phyloP scores from a whole-genome alignment of 2,113 vertebrate genomes.

The Polypterus bichir region DNA sequence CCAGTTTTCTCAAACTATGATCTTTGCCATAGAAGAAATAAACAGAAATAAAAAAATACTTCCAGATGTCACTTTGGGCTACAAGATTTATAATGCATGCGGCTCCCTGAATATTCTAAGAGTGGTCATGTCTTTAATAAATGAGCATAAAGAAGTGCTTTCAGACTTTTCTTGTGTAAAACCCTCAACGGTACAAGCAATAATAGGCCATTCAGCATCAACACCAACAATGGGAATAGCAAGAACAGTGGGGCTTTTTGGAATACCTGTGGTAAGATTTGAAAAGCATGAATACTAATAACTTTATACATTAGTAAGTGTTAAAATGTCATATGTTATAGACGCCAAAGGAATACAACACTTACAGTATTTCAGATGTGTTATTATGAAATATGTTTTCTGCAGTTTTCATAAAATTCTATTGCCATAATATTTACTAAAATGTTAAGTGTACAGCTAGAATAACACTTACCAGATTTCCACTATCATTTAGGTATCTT shows the following conservation, averaged over 20 bases:
- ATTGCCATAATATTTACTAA: too few relatives aligned
- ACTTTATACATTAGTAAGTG: too few relatives aligned
- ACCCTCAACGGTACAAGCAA: not conserved
- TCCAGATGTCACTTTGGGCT: not conserved
- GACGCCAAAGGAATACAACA: too few relatives aligned
- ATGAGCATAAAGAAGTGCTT: not conserved
- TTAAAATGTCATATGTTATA: too few relatives aligned
- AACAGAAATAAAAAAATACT: not conserved
- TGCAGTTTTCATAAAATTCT: too few relatives aligned
- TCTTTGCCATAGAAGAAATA: constrained; percentile 2
- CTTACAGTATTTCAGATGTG: too few relatives aligned
- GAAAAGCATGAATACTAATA: too few relatives aligned
- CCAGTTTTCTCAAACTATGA: not conserved
- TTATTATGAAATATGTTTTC: too few relatives aligned
- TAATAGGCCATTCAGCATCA: not conserved
- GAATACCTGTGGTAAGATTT: not conserved
- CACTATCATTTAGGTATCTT: too few relatives aligned
- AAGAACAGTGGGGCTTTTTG: not conserved
- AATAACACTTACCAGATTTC: too few relatives aligned
- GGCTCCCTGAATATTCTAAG: not conserved
- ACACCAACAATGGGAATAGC: constrained; percentile 1
- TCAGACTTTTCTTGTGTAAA: not conserved
- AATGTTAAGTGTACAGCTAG: too few relatives aligned
- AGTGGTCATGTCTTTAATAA: not conserved
- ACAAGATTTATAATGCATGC: not conserved